A percentile compares a stretch with the other conserved stretches of the same genome.
Conservation (phyloP, 1,140 invertebrate species). For the Zeugodacus cucurbitae region DNA sequence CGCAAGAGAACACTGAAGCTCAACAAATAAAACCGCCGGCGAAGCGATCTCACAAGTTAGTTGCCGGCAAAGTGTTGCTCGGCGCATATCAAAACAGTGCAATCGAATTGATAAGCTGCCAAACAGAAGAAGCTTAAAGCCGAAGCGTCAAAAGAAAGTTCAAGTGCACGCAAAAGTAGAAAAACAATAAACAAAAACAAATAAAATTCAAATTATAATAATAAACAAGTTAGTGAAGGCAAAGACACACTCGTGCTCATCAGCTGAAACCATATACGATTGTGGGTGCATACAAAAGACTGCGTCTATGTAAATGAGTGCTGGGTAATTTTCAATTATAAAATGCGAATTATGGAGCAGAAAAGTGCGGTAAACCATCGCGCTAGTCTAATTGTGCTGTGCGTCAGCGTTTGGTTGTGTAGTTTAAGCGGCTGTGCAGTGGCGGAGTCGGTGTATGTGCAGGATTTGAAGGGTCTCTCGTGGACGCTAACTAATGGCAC, state of each 20-base stretch:
- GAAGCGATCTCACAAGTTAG: background rate
- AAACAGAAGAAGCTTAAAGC: background rate
- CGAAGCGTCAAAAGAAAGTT: background rate
- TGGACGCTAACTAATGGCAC: constrained; percentile 22
- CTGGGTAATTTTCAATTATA: background rate
- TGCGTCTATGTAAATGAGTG: background rate
- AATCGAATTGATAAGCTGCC: background rate
- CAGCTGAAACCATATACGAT: background rate
- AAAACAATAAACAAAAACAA: background rate
- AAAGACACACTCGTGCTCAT: background rate
- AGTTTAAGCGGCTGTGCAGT: background rate
- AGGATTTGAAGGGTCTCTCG: constrained; percentile 19
- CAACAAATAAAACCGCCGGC: constrained; percentile 12
- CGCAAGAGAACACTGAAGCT: background rate
- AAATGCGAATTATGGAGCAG: background rate
- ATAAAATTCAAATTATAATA: background rate
- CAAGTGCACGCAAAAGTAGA: background rate
- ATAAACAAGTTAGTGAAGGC: background rate
- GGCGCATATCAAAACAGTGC: background rate
- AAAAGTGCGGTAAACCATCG: background rate
- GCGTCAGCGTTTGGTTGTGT: background rate
- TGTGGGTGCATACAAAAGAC: background rate
- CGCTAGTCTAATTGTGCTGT: background rate
- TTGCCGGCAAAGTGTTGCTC: background rate
- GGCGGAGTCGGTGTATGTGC: background rate